Evolutionary conservation across 2,113 vertebrate species (phyloP), one percentile per base, ranked within the genome.

Genomic region (Hippocampus comes): DNA sequence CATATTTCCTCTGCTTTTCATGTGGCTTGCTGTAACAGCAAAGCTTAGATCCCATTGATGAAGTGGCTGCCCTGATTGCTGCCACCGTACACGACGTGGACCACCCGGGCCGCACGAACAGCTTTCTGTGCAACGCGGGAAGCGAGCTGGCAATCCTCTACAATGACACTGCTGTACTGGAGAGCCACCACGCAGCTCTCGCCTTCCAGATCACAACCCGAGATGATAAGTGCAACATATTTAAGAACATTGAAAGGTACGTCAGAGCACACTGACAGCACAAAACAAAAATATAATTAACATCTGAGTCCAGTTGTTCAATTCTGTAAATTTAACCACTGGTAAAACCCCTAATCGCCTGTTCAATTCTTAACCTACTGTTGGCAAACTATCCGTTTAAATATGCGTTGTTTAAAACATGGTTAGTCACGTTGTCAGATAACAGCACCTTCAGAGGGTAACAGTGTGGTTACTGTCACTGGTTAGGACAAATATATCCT

Each of bases 151-250:
- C 97, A 0, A 91, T 98, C 20, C 90, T 99, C 14, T 99, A 99
- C 88, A 99, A 98, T 0, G 96, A 99, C 91, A 96, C 91, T 0
- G 96, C 96, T 0, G 96, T 99, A 79, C 84, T 99, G 74, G 97
- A 99, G 92, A 98, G 95, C 84, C 97, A 99, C 64, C 97, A 99
- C 0, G 94, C 95, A 0, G 97, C 97, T 1, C 87, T 99, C 79
- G 96, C 96, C 72, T 99, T 99, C 92, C 97, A 98, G 92, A 94
- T 99, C 87, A 97, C 95, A 82, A 92, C 91, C 0, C 82, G 93
- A 2, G 95, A 98, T 14, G 96, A 96, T 43, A 96, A 96, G 83
- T 95, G 94, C 91, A 98, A 98, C 87, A 98, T 99, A 85, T 99
- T 99, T 82, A 97, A 94, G 84, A 96, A 97, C 86, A 95, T 98